Percentiles rank a stretch among this genome's conserved stretches.
These are phyloP conservation scores for Drosophila rufa DNA, from an alignment of 1,140 invertebrate genomes.

Conservation along the genomic window DNA sequence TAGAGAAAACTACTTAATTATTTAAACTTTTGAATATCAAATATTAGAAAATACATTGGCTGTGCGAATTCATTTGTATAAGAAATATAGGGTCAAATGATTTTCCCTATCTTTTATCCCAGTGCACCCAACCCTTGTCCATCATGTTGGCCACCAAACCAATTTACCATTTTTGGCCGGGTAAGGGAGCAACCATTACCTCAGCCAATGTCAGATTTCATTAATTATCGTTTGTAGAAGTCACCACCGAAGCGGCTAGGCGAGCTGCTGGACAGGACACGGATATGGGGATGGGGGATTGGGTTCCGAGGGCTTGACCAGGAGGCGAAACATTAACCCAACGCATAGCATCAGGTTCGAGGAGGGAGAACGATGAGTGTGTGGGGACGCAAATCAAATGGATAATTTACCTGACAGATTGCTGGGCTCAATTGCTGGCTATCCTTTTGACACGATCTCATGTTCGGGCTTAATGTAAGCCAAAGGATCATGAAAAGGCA, in stretches of 20 bases:
- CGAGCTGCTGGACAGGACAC: background rate
- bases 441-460: constrained; percentile 5
- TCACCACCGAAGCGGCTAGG: constrained; percentile 61
- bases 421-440: constrained; percentile 4
- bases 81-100: no score
- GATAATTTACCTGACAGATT: constrained; percentile 60
- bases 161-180: constrained; percentile 1
- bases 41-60: background rate
- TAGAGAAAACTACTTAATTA: no score
- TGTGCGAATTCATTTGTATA: rapidly evolving
- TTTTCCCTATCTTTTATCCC: background rate
- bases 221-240: constrained; percentile 83
- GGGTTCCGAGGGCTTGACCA: background rate
- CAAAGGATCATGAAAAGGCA: background rate
- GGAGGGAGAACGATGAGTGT: constrained; percentile 8
- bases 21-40: no score
- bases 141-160: background rate
- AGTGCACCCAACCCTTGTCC: constrained; percentile 21
- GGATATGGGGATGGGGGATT: background rate
- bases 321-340: constrained; percentile 12
- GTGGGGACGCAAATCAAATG: constrained; percentile 60
- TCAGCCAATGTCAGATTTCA: constrained; percentile 75
- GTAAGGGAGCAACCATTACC: constrained; percentile 34
- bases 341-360: constrained; percentile 7
- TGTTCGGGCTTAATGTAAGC: background rate